phyloP scores from a whole-genome alignment of 2,113 vertebrate genomes.

The Dunckerocampus dactyliophorus region DNA sequence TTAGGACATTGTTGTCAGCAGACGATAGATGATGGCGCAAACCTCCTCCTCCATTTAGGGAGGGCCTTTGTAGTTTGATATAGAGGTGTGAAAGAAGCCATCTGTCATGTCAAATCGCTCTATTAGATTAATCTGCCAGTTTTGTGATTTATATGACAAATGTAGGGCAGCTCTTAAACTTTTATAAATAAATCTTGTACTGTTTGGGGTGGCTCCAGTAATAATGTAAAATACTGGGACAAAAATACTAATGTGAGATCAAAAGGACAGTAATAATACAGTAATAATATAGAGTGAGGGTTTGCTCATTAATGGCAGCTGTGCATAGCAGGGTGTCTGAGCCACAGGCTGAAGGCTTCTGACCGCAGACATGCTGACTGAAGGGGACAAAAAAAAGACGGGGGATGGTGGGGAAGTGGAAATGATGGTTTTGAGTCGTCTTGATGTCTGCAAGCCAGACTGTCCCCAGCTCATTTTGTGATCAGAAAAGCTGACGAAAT shows the following conservation, averaged over 20 bases:
- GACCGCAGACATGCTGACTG: constrained; percentile 41
- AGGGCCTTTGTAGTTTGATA: too few species aligned
- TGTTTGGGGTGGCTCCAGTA: too few species aligned
- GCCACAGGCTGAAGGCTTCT: constrained; percentile 27
- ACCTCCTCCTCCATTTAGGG: too few species aligned
- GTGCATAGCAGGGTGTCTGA: constrained; percentile 46
- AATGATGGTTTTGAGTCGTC: constrained; percentile 37
- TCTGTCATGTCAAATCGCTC: too few species aligned
- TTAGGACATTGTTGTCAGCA: too few species aligned
- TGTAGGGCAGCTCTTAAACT: too few species aligned
- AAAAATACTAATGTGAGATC: neutral
- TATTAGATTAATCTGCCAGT: too few species aligned
- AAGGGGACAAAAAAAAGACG: constrained; percentile 16
- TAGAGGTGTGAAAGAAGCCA: too few species aligned
- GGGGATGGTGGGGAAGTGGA: constrained; percentile 28
- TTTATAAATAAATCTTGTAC: too few species aligned
- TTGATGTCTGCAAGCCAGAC: constrained; percentile 26
- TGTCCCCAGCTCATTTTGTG: constrained; percentile 17
- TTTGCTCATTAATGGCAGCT: constrained; percentile 39
- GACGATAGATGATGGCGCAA: too few species aligned
- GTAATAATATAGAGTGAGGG: neutral
- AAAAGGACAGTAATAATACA: neutral
- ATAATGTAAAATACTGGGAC: neutral
- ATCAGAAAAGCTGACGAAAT: constrained; percentile 11
- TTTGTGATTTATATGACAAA: too few species aligned